These are phyloP conservation scores for Anastrepha ludens DNA, from an alignment of 1,140 invertebrate genomes.

Conservation along the genomic window DNA sequence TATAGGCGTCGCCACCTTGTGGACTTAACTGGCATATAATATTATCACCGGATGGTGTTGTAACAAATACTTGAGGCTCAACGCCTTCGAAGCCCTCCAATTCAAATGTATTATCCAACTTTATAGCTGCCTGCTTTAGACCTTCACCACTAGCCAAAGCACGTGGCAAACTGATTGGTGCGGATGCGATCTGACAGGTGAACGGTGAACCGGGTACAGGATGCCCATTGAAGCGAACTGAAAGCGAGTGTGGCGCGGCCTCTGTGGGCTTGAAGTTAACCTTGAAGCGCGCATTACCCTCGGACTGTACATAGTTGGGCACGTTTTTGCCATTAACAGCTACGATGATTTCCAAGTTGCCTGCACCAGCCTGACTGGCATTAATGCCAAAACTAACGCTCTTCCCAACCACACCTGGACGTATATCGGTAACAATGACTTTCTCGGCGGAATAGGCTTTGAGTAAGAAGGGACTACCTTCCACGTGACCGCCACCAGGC, in stretches of 20 bases:
- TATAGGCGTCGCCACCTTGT: slow-evolving; percentile 80
- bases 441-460: slow-evolving; percentile 96
- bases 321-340: slow-evolving; percentile 98
- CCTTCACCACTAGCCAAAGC: slow-evolving; percentile 78
- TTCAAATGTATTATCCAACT: slow-evolving; percentile 72
- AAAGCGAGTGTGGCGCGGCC: slow-evolving; percentile 89
- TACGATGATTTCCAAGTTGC: slow-evolving; percentile 98
- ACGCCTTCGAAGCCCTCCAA: slow-evolving; percentile 75
- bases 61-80: slow-evolving; percentile 83
- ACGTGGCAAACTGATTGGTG: slow-evolving; percentile 73
- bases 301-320: slow-evolving; percentile 98
- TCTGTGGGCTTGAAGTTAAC: slow-evolving; percentile 98
- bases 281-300: slow-evolving; percentile 95
- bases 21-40: slow-evolving; percentile 79
- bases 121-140: slow-evolving; percentile 78
- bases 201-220: slow-evolving; percentile 95
- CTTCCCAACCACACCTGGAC: slow-evolving; percentile 90
- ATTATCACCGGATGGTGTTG: slow-evolving; percentile 85
- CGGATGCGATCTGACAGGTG: slow-evolving; percentile 83
- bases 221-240: slow-evolving; percentile 97
- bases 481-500: slow-evolving; percentile 85
- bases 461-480: slow-evolving; percentile 94
- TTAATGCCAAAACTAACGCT: slow-evolving; percentile 95
- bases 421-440: slow-evolving; percentile 90
- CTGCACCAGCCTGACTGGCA: slow-evolving; percentile 86